phyloP scores from a whole-genome alignment of 2,888 invertebrate species.

The Abrostola tripartita region DNA sequence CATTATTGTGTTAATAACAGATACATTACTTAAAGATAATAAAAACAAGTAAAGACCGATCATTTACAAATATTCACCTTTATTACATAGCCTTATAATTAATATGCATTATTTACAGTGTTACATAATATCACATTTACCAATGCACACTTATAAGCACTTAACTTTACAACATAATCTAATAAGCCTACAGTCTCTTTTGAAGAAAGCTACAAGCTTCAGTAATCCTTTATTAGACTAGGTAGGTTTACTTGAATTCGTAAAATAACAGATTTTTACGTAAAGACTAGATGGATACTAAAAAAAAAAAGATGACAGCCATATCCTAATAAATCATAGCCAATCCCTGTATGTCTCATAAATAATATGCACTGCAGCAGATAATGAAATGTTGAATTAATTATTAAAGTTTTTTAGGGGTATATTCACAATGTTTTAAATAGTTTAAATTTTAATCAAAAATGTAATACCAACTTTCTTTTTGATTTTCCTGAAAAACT shows the following conservation, averaged over 20 bases:
- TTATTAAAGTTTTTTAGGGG: too few species aligned
- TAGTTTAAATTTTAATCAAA: too few species aligned
- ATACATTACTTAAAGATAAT: too few species aligned
- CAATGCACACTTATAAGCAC: constrained; percentile 28
- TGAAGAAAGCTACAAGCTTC: constrained; percentile 5
- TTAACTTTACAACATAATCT: background rate
- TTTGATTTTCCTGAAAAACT: too few species aligned
- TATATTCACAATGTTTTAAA: too few species aligned
- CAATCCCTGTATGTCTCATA: too few species aligned
- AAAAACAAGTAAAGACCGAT: background rate
- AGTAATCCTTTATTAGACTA: background rate
- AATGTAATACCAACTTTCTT: too few species aligned
- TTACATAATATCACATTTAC: constrained; percentile 48
- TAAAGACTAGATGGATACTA: background rate
- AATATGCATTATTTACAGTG: constrained; percentile 11
- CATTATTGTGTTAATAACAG: too few species aligned
- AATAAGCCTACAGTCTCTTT: background rate
- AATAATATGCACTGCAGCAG: too few species aligned
- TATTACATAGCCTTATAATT: constrained; percentile 35
- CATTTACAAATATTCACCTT: constrained; percentile 19
- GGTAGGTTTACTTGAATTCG: background rate
- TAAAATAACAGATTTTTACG: background rate
- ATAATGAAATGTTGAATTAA: too few species aligned
- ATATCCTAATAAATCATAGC: too few species aligned
- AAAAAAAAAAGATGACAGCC: too few species aligned